Conservation (phyloP, 2,113 vertebrate genomes). For the Cephalophus harveyi region DNA sequence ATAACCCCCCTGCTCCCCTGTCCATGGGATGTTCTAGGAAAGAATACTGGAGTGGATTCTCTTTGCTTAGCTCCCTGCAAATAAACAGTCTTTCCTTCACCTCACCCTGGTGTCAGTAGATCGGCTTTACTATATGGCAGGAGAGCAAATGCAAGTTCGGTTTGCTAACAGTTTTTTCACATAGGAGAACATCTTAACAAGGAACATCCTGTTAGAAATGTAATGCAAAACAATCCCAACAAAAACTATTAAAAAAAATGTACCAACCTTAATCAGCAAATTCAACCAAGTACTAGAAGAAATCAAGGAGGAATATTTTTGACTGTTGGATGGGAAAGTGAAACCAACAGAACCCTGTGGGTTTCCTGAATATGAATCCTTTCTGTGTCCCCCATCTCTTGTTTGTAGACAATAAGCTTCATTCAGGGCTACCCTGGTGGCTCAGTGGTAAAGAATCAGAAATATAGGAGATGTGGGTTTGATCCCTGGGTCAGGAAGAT, state of each 20-base stretch:
- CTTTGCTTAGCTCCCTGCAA: not conserved
- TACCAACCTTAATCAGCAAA: not conserved
- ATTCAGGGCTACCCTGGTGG: not conserved
- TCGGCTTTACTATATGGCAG: not conserved
- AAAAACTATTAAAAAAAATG: not conserved
- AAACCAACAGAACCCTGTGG: not conserved
- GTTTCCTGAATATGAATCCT: not conserved
- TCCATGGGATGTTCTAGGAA: not conserved
- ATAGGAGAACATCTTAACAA: not conserved
- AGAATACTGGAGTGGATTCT: not conserved
- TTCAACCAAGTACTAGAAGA: not conserved
- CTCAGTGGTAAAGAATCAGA: not conserved
- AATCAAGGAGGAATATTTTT: not conserved
- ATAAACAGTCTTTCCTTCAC: not conserved
- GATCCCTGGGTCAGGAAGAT: not conserved
- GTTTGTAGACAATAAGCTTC: not conserved
- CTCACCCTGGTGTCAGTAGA: not conserved
- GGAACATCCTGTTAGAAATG: not conserved
- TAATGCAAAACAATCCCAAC: not conserved
- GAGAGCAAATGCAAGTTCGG: not conserved
- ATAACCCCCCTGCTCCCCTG: not conserved
- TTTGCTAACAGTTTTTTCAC: not conserved
- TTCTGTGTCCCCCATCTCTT: not conserved
- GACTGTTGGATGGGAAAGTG: not conserved
- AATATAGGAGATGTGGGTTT: not conserved